Conservation (phyloP, 92 coral and sea anemone species). For the Muricea muricata region DNA sequence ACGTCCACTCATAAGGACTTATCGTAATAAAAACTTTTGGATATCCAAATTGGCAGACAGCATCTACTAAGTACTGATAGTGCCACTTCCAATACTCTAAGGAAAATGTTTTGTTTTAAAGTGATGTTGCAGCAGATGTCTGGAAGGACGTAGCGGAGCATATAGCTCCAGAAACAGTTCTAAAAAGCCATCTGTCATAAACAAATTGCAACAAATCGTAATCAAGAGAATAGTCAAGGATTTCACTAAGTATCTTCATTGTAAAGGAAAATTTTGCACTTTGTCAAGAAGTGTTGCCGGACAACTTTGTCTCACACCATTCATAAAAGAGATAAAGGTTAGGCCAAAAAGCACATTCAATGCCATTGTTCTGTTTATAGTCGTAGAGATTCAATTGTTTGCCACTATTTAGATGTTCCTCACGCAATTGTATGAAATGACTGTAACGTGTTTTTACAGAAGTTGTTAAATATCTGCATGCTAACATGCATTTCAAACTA, state of each 20-base stretch:
- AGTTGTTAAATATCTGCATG: constrained; percentile 33
- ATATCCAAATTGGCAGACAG: too few relatives aligned
- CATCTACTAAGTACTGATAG: neutral
- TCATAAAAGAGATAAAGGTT: neutral
- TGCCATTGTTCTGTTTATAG: constrained; percentile 25
- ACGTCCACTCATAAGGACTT: constrained; percentile 36
- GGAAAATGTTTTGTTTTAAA: constrained; percentile 18
- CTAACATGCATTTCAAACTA: constrained; percentile 4
- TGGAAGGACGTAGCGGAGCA: neutral
- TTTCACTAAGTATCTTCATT: neutral
- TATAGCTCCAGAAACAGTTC: too few relatives aligned
- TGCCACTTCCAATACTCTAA: constrained; percentile 21
- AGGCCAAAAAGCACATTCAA: constrained; percentile 27
- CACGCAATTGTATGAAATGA: neutral
- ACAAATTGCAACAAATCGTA: constrained; percentile 10
- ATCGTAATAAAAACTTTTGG: constrained; percentile 16
- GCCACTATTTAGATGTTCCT: neutral
- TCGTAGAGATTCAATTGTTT: constrained; percentile 49
- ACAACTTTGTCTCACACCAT: neutral
- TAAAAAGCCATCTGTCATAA: too few relatives aligned
- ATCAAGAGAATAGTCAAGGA: constrained; percentile 2
- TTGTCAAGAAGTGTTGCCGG: neutral
- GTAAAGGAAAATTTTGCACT: constrained; percentile 4
- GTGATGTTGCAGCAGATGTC: constrained; percentile 1
- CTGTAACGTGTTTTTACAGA: neutral